These are phyloP conservation scores for Sminthurides aquaticus DNA, from an alignment of 2,888 invertebrate species.

Conservation along the genomic window DNA sequence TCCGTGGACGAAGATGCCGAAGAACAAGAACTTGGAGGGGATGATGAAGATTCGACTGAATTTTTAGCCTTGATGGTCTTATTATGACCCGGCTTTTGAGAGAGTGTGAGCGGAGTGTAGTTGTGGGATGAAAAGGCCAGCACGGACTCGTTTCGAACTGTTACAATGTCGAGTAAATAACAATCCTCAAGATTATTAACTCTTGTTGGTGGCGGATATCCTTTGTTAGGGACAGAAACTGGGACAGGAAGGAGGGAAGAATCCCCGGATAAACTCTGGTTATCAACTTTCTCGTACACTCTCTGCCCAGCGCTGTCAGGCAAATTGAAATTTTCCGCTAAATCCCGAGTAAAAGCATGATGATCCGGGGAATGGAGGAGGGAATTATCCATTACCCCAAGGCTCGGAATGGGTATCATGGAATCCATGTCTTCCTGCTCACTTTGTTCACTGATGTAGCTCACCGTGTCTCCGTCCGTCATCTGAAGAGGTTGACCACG, in stretches of 20 bases:
- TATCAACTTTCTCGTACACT: background rate
- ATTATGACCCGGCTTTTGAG: background rate
- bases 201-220: background rate
- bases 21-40: slow-evolving; percentile 15
- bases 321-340: background rate
- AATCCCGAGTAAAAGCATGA: background rate
- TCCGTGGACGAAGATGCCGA: slow-evolving; percentile 20
- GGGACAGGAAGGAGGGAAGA: background rate
- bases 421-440: background rate
- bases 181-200: slow-evolving; percentile 27
- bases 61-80: background rate
- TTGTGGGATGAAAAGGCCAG: slow-evolving; percentile 24
- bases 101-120: background rate
- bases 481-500: slow-evolving; percentile 15
- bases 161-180: slow-evolving; percentile 36
- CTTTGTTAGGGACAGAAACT: background rate
- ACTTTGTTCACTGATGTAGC: slow-evolving; percentile 23
- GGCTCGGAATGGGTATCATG: slow-evolving; percentile 3
- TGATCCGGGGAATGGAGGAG: background rate
- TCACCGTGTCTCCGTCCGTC: slow-evolving; percentile 12
- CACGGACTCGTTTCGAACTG: slow-evolving; percentile 37
- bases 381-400: background rate
- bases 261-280: background rate
- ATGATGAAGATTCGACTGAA: slow-evolving; percentile 7
- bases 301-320: background rate